A percentile compares a stretch with the other conserved stretches of the same genome.
Evolutionary conservation across 2,797 vertebrate genomes (phyloP).

Genomic region (Lates japonicus): DNA sequence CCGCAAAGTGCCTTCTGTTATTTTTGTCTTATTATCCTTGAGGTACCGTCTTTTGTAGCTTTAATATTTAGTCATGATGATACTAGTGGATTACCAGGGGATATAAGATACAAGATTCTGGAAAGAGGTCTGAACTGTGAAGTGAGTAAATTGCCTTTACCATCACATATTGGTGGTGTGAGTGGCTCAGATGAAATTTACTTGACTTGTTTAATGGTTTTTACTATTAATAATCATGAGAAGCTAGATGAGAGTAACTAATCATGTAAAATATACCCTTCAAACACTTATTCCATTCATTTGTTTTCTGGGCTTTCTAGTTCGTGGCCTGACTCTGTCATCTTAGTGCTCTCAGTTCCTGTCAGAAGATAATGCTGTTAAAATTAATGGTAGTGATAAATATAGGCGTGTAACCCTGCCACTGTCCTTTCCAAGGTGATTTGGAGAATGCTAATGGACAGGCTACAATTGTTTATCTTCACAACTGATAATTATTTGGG

Average conservation of each 20-base stretch:
- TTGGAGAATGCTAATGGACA: not conserved
- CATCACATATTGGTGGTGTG: not conserved
- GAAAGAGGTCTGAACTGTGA: not conserved
- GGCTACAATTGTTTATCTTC: not conserved
- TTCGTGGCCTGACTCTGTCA: not conserved
- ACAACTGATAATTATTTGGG: not conserved
- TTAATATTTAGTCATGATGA: constrained; percentile 23
- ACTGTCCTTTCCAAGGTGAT: not conserved
- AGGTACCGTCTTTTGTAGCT: constrained; percentile 21
- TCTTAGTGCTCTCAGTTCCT: not conserved
- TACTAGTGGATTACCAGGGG: constrained; percentile 13
- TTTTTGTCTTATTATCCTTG: constrained; percentile 33
- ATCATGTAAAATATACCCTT: not conserved
- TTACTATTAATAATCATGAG: not conserved
- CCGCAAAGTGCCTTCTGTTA: constrained; percentile 51
- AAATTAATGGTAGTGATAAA: not conserved
- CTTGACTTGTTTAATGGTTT: not conserved
- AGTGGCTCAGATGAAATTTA: not conserved
- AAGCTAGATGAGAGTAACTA: not conserved
- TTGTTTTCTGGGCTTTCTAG: not conserved
- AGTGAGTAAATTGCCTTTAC: not conserved
- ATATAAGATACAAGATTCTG: not conserved
- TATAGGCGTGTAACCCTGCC: not conserved
- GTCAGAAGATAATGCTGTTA: not conserved
- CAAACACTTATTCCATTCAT: not conserved